Evolutionary conservation across 2,888 invertebrate genomes (phyloP).

Genomic region (Noctuana brunneofusca): DNA sequence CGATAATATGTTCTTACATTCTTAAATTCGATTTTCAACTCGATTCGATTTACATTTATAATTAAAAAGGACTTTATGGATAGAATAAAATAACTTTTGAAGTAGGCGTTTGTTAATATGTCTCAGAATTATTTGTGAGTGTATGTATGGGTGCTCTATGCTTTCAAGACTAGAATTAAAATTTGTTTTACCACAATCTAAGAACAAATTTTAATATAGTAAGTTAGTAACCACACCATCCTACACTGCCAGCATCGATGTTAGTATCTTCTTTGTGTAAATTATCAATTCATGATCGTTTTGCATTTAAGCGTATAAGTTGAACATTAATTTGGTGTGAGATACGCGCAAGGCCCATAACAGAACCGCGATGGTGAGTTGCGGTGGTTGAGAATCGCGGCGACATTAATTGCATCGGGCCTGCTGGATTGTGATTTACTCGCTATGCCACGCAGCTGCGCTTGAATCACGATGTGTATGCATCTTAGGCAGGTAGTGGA

Average conservation of each 20-base stretch:
- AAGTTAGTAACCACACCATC: no score
- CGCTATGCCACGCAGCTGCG: slow-evolving; percentile 64
- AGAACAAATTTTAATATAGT: no score
- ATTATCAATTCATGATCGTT: neutral
- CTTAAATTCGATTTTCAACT: slow-evolving; percentile 13
- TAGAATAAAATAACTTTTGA: neutral
- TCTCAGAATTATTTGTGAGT: no score
- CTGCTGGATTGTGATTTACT: slow-evolving; percentile 65
- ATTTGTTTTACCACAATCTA: no score
- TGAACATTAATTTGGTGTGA: slow-evolving; percentile 2
- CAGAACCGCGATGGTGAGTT: slow-evolving; percentile 5
- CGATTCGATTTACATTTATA: slow-evolving; percentile 18
- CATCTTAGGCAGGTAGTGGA: slow-evolving; percentile 35
- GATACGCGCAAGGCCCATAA: neutral
- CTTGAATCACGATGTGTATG: slow-evolving; percentile 62
- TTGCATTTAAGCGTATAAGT: neutral
- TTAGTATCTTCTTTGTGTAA: no score
- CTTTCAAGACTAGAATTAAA: no score
- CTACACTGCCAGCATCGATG: no score
- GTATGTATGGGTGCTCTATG: no score
- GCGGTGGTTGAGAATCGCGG: slow-evolving; percentile 40
- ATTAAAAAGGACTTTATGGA: slow-evolving; percentile 1
- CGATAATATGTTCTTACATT: slow-evolving; percentile 14
- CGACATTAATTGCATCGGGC: slow-evolving; percentile 62
- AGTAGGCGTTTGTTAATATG: no score